phyloP scores from a whole-genome alignment of 2,797 vertebrate genomes.

The Cuniculus paca region DNA sequence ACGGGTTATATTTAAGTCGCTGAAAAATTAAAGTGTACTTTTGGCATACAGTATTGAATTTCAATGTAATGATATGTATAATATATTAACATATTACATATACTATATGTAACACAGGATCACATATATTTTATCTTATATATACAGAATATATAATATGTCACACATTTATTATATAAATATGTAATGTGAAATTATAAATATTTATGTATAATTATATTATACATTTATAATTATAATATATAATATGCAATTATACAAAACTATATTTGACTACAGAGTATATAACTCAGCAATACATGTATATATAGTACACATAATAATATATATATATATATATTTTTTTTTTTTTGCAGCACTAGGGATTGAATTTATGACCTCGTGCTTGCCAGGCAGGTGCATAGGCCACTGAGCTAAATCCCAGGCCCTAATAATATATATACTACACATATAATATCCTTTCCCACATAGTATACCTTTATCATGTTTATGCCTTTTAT shows the following conservation, averaged over 20 bases:
- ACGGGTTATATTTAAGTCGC: neutral
- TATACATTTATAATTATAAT: neutral
- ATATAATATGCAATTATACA: neutral
- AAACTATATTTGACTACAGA: neutral
- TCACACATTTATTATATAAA: neutral
- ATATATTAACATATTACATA: neutral
- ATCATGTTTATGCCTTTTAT: neutral
- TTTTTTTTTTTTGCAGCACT: too few relatives aligned
- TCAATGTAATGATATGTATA: neutral
- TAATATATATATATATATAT: neutral
- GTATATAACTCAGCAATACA: neutral
- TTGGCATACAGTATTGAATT: slow-evolving; percentile 4
- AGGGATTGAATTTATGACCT: too few relatives aligned
- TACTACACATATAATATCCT: neutral
- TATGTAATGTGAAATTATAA: neutral
- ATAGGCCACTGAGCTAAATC: too few relatives aligned
- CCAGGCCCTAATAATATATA: too few relatives aligned
- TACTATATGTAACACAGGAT: neutral
- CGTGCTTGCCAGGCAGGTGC: too few relatives aligned
- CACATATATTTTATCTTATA: neutral
- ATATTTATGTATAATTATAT: neutral
- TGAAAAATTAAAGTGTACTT: neutral
- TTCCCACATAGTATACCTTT: neutral
- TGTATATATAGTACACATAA: neutral
- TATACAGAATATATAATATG: neutral